Percentiles rank a stretch among this genome's conserved stretches.
Conservation (phyloP, 2,888 invertebrate genomes). For the Craniophora ligustri region DNA sequence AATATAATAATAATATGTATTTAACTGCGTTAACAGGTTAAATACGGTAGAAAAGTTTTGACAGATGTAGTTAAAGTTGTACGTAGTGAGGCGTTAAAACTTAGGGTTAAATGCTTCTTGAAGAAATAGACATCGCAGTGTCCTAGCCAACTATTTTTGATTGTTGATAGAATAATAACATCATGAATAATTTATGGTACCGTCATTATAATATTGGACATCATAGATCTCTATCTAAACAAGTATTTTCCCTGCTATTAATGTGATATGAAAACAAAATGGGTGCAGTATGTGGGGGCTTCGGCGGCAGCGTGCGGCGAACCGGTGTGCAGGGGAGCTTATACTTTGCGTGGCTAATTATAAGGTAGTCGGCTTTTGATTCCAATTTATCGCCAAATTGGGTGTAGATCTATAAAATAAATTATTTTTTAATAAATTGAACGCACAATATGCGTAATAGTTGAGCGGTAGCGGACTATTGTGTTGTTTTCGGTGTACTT, state of each 20-base stretch:
- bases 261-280: slow-evolving; percentile 71
- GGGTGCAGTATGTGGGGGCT: slow-evolving; percentile 63
- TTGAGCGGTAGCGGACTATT: background rate
- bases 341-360: slow-evolving; percentile 70
- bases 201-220: slow-evolving; percentile 14
- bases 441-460: background rate
- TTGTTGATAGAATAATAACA: too few relatives aligned
- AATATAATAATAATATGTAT: too few relatives aligned
- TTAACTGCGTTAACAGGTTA: too few relatives aligned
- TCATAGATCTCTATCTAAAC: slow-evolving; percentile 68
- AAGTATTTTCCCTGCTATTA: slow-evolving; percentile 65
- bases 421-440: slow-evolving; percentile 9
- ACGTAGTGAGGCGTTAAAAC: too few relatives aligned
- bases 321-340: slow-evolving; percentile 61
- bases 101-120: too few relatives aligned
- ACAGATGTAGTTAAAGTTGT: too few relatives aligned
- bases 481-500: too few relatives aligned
- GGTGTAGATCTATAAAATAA: slow-evolving; percentile 37
- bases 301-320: slow-evolving; percentile 42
- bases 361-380: slow-evolving; percentile 71
- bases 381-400: slow-evolving; percentile 67
- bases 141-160: too few relatives aligned
- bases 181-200: background rate
- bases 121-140: too few relatives aligned
- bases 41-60: too few relatives aligned